Evolutionary conservation across 2,888 invertebrate species (phyloP), one percentile per base, ranked within the genome.

Genomic region (Dolomedes plantarius): DNA sequence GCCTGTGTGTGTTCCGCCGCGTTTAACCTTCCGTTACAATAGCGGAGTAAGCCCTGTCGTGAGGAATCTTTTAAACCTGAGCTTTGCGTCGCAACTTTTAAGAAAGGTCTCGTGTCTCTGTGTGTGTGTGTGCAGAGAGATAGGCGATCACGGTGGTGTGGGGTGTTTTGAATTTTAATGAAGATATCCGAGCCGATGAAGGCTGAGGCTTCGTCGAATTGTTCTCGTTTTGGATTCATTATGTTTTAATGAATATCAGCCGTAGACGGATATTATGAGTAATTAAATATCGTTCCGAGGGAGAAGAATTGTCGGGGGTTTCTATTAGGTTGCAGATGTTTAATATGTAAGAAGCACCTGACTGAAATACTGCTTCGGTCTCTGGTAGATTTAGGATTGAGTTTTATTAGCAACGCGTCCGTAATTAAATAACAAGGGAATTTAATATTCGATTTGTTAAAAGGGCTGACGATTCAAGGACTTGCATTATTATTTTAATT

Each of bases 1-100:
- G n/a, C 23, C 27, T 65, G 80, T 29, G 56, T 62, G n/a, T 29
- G 7, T 31, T 62, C 36, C 73, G 62, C 62, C 29, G 62, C 32
- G 39, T 78, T 71, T 78, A 67, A 68, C 56, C 67, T 68, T 46
- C 75, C 76, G 76, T 46, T 69, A 68, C 77, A 27, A 67, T 76
- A 28, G 76, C 46, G 46, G 67, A 16, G 23, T 56, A 56, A 56
- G 56, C 56, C 56, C 16, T 56, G 56, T 56, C 56, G 56, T 5
- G 23, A 56, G 11, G 19, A 6, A 23, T 56, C 56, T 56, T 23
- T 13, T 56, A 56, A 56, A 56, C 56, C 56, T 23, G 56, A 56
- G 56, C 56, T 56, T 56, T 56, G 56, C 56, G 23, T 56, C 56
- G 56, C 11, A 56, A 56, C 56, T 56, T 56, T 56, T 56, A 56